phyloP scores from a whole-genome alignment of 1,140 invertebrate species.

The Heliconius eleuchia region DNA sequence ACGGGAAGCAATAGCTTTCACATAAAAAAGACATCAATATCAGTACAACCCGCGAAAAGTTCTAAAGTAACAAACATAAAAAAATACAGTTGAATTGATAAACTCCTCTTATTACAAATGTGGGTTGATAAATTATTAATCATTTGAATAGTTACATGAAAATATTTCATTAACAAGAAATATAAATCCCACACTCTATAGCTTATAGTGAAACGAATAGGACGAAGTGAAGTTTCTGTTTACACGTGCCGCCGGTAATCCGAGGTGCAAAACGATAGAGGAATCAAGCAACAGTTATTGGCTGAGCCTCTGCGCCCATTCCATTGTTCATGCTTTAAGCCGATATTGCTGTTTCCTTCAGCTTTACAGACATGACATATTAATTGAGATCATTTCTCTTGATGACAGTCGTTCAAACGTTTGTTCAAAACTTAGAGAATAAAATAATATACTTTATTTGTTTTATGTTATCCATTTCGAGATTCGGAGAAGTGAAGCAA shows the following conservation, averaged over 20 bases:
- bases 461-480: not conserved
- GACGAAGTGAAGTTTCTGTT: constrained; percentile 32
- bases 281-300: constrained; percentile 57
- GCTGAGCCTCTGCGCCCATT: constrained; percentile 45
- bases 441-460: not conserved
- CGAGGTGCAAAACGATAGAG: constrained; percentile 54
- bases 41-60: too few relatives aligned
- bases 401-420: not conserved
- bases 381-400: constrained; percentile 22
- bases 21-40: too few relatives aligned
- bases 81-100: too few relatives aligned
- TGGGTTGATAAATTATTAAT: too few relatives aligned
- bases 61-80: too few relatives aligned
- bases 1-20: too few relatives aligned
- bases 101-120: too few relatives aligned
- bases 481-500: too few relatives aligned
- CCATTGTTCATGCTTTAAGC: constrained; percentile 44
- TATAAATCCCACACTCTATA: not conserved
- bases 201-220: constrained; percentile 19
- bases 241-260: constrained; percentile 49
- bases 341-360: constrained; percentile 40
- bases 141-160: not conserved
- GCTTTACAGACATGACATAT: constrained; percentile 15
- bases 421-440: not conserved
- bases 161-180: not conserved